Evolutionary conservation across 2,113 vertebrate species (phyloP), one percentile per base, ranked within the genome.

Genomic region (Syrmaticus mikado): DNA sequence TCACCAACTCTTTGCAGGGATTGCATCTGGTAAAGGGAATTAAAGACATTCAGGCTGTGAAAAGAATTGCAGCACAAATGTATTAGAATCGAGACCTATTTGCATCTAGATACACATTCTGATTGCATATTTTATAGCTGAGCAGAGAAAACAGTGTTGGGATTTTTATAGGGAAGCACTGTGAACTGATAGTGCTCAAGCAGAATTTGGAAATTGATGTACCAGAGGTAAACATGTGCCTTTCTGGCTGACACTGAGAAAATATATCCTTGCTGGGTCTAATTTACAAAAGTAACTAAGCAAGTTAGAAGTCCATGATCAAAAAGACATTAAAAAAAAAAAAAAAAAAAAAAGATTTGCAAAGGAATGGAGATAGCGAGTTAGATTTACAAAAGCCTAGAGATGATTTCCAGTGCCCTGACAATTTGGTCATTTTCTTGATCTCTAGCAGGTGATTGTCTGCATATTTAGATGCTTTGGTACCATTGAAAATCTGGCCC

Each of bases 21-120:
- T 52, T 93, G 80, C 90, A 88, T 93, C 48, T 86, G 43, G 55
- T 64, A 84, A 71, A 90, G 32, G 20, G 57, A 87, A 94, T 94
- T 90, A 82, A 88, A 87, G 46, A 30, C 77, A 93, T 87, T 81
- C 65, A 89, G 78, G 61, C 50, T 77, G 58, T 92, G 79, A 93
- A 96, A 95, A 30, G 25, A 85, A 92, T 64, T 78, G 50, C 71
- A 57, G 15, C 70, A 75, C 66, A 82, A 94, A 77, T 62, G 34
- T 20, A 75, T 82, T 79, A 72, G 4, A 75, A 84, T 87, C 25
- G 78, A 92, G 70, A 53, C 43, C 75, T 87, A 86, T 94, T 96
- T 72, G n/a, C 85, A 91, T 91, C 38, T 81, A 71, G 60, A 91
- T 93, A 68, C 6, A 40, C 43, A 82, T 68, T 90, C 73, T 91